A percentile compares a stretch with the other conserved stretches of the same genome.
Conservation (phyloP, 2,888 invertebrate species). For the Pachycephus smyrnensis region DNA sequence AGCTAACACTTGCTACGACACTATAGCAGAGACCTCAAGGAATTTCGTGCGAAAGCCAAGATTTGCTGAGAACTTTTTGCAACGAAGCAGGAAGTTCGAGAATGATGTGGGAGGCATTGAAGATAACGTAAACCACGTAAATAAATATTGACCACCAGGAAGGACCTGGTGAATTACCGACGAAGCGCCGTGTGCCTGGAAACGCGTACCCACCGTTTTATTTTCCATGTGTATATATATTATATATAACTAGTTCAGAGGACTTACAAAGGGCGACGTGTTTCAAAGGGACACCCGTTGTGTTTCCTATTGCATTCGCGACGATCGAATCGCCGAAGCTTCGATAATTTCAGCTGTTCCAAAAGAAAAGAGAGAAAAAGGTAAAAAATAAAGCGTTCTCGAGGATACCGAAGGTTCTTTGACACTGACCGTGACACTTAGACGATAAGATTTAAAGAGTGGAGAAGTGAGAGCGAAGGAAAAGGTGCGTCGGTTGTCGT, state of each 20-base stretch:
- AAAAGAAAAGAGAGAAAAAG: neutral
- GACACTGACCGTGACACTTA: neutral
- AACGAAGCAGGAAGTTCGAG: neutral
- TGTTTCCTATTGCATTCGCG: neutral
- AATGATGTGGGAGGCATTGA: neutral
- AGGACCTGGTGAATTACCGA: neutral
- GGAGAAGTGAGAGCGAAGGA: neutral
- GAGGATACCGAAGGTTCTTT: neutral
- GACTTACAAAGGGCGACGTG: neutral
- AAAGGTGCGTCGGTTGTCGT: neutral
- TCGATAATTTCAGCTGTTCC: neutral
- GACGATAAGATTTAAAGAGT: neutral
- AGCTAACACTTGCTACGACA: conserved; percentile 72
- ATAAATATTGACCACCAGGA: neutral
- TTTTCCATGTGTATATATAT: conserved; percentile 22
- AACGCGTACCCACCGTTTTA: conserved; percentile 28
- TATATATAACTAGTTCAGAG: conserved; percentile 3
- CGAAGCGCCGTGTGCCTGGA: conserved; percentile 31
- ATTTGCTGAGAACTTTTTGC: neutral
- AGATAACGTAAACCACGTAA: neutral
- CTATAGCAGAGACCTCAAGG: conserved; percentile 36
- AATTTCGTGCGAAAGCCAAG: neutral
- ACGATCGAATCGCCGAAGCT: neutral
- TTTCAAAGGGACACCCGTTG: neutral
- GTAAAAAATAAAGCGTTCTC: neutral